Percentiles rank a stretch among this genome's conserved stretches.
Evolutionary conservation across 2,113 vertebrate species (phyloP).

Genomic region (Oryzias melastigma): DNA sequence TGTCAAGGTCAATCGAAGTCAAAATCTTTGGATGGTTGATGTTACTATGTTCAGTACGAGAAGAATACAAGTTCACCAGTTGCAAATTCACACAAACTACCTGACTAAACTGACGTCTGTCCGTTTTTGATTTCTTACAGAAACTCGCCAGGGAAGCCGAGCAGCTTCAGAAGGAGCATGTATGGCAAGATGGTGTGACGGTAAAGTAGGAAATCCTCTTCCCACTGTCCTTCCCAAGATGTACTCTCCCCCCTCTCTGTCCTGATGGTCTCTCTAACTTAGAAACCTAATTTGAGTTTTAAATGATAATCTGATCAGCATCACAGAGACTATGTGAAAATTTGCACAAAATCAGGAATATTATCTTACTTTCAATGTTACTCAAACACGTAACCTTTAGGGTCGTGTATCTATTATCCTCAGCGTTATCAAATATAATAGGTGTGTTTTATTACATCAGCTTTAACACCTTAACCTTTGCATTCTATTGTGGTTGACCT

Average conservation of each 20-base stretch:
- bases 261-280: constrained; percentile 12
- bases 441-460: constrained; percentile 18
- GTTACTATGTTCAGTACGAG: too few species aligned
- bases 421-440: constrained; percentile 17
- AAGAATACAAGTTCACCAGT: too few species aligned
- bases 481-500: constrained; percentile 54
- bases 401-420: constrained; percentile 2
- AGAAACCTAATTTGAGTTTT: constrained; percentile 3
- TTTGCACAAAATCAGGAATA: neutral
- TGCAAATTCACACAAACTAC: constrained; percentile 21
- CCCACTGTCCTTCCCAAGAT: constrained; percentile 27
- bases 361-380: neutral
- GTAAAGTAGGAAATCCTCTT: constrained; percentile 78
- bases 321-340: constrained; percentile 49
- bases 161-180: constrained; percentile 90
- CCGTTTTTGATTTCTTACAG: constrained; percentile 73
- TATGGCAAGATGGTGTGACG: constrained; percentile 94
- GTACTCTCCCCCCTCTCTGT: constrained; percentile 17
- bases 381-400: neutral
- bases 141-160: constrained; percentile 90
- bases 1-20: too few species aligned
- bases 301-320: constrained; percentile 68
- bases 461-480: constrained; percentile 35
- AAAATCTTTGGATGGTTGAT: too few species aligned
- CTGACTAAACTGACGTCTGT: constrained; percentile 46